Evolutionary conservation across 2,797 vertebrate species (phyloP).

Genomic region (Tokudaia tokunoshimensis): DNA sequence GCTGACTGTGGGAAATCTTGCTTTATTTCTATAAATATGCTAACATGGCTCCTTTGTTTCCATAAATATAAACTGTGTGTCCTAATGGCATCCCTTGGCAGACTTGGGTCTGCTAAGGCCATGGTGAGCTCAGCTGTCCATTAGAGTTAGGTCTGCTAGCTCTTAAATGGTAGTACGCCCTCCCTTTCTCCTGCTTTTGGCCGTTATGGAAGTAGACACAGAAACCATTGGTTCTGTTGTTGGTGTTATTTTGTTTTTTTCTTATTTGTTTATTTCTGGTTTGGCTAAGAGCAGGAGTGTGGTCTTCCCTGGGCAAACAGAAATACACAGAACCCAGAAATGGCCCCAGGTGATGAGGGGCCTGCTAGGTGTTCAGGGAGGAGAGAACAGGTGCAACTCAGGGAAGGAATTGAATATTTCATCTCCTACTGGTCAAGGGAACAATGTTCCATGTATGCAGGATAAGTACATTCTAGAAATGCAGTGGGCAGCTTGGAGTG

Average conservation of each 20-base stretch:
- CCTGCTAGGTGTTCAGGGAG: neutral
- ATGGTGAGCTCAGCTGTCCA: neutral
- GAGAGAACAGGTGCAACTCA: neutral
- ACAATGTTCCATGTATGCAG: neutral
- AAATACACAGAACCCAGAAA: neutral
- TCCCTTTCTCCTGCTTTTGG: neutral
- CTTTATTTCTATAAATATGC: neutral
- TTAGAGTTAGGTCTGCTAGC: neutral
- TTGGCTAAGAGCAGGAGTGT: conserved; percentile 86
- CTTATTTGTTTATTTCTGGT: conserved; percentile 83
- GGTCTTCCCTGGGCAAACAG: rapidly evolving
- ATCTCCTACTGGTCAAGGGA: neutral
- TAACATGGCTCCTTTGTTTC: neutral
- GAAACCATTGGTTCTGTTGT: conserved; percentile 92
- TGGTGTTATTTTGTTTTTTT: neutral
- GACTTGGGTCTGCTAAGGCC: neutral
- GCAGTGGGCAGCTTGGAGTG: neutral
- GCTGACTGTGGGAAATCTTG: neutral
- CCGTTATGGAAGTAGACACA: conserved; percentile 88
- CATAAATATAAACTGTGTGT: neutral
- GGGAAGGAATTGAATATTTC: neutral
- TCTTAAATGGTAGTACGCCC: neutral
- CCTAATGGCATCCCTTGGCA: neutral
- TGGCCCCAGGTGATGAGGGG: neutral
- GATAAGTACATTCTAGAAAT: neutral